These are phyloP conservation scores for Dolichallabes microphthalmus DNA, from an alignment of 2,113 vertebrate genomes.

Conservation along the genomic window DNA sequence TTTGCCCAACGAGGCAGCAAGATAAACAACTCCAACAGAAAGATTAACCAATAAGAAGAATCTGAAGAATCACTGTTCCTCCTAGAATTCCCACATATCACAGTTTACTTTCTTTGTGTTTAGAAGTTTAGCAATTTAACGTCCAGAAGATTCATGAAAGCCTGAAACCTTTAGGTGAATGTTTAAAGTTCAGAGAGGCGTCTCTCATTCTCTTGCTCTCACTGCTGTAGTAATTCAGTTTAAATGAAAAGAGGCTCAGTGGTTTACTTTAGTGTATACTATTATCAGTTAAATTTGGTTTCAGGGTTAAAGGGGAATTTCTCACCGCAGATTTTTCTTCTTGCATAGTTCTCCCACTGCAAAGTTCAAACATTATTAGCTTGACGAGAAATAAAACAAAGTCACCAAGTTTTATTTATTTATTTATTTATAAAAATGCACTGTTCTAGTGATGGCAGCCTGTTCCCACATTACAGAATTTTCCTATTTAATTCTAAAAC, in stretches of 20 bases:
- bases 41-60: conserved; percentile 25
- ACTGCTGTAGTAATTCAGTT: background rate
- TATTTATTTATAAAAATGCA: background rate
- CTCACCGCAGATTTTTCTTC: background rate
- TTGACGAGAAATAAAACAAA: background rate
- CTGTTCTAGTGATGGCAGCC: background rate
- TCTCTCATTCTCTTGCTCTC: conserved; percentile 1
- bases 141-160: conserved; percentile 36
- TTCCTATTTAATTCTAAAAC: background rate
- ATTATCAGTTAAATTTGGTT: conserved; percentile 10
- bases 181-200: conserved; percentile 8
- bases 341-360: background rate
- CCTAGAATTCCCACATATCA: conserved; percentile 3
- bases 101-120: conserved; percentile 37
- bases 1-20: conserved; percentile 50
- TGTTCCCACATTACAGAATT: background rate
- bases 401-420: no score
- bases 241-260: background rate
- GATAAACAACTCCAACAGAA: conserved; percentile 36
- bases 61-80: conserved; percentile 1
- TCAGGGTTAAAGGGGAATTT: background rate
- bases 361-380: background rate
- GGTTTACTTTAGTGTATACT: conserved; percentile 6
- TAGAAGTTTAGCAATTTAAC: conserved; percentile 37
- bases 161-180: background rate